Base-by-base conservation (phyloP, 2,113 vertebrate genomes). In the Eolophus roseicapilla region DNA sequence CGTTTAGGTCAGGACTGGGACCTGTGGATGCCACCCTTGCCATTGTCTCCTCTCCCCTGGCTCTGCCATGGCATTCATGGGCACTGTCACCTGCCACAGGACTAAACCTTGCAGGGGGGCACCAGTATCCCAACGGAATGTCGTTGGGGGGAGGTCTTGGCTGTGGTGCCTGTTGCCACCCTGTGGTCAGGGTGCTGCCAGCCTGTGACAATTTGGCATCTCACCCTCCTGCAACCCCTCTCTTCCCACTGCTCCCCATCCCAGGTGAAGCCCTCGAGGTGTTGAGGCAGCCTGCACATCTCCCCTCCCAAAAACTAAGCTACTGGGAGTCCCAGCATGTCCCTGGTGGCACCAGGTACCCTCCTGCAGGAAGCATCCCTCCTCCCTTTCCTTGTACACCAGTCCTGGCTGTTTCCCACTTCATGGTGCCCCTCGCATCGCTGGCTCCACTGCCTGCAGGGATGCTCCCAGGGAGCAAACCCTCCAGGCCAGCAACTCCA, bases 21-120 rank as follows among this genome's bases (percentile, higher is more conserved):
- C 33, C 7, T 14, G 37, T n/a, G 13, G 25, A 2, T 67, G 70
- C 7, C 11, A 17, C 5, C 74, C 19, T 23, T 39, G 39, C 27
- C 13, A 0, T 3, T 9, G 13, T 3, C 17, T 8, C 11, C 46
- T 59, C n/a, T 77, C 43, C 14, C 28, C 7, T 3, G 7, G 49
- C 39, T 64, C 35, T 64, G 44, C 74, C 11, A 0, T 2, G 44
- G 39, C 3, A 16, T 1, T 11, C 11, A 0, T 0, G 23, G 83
- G 31, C 21, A 7, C 17, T 2, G 55, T n/a, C 33, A 18, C 62
- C 44, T 1, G 2, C 29, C 31, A 31, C 19, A 44, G 44, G 50
- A 31, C 33, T 10, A 18, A 50, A 29, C 64, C 35, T 31, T 16
- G n/a, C 11, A 13, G 33, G 33, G 29, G 33, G 29, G 35, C 71